Evolutionary conservation across 2,888 invertebrate species (phyloP).

Genomic region (Coelinius sp.): DNA sequence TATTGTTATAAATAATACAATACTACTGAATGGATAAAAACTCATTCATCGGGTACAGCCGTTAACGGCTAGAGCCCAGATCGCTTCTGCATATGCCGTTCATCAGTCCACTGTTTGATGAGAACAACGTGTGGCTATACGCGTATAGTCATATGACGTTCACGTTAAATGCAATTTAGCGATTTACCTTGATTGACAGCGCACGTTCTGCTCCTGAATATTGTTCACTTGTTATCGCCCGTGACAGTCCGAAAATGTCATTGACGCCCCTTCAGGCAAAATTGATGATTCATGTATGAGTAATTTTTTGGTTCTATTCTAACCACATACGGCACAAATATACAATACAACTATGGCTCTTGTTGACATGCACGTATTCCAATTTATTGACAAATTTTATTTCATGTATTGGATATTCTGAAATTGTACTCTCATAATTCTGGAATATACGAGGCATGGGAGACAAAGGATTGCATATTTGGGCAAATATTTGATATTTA

Average conservation of each 20-base stretch:
- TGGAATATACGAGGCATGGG: not conserved
- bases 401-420: not conserved
- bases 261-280: not conserved
- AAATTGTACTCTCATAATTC: not conserved
- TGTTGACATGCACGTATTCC: not conserved
- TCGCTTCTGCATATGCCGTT: not conserved
- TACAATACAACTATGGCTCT: not conserved
- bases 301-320: not conserved
- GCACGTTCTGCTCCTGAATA: not conserved
- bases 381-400: not conserved
- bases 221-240: not conserved
- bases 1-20: not conserved
- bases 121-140: not conserved
- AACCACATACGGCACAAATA: not conserved
- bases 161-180: constrained; percentile 13
- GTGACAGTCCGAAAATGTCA: not conserved
- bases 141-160: not conserved
- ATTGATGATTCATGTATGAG: not conserved
- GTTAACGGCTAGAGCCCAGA: not conserved
- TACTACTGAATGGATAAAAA: not conserved
- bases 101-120: not conserved
- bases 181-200: constrained; percentile 6
- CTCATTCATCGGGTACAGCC: not conserved
- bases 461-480: too few relatives aligned
- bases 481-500: too few relatives aligned